Base-by-base conservation (phyloP, 2,888 invertebrate species). In the Sminthurinus aureus region DNA sequence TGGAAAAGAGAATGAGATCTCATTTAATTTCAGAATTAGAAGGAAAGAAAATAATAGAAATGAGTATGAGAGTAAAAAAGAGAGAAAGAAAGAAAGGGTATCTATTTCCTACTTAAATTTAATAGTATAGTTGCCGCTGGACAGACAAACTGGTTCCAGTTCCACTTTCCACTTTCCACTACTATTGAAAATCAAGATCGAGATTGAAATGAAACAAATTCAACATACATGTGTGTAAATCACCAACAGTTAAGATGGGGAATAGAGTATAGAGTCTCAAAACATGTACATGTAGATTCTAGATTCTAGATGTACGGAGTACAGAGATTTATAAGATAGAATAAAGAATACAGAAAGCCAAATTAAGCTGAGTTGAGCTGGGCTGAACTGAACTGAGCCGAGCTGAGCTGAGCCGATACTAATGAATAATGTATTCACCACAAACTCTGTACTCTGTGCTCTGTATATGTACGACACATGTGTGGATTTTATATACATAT, bases 351-450 rank as follows among this genome's bases (percentile, higher is more conserved):
- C 38, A 6, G 38, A 38, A 38, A 38, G 38, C 38, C 38, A 38
- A 38, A 38, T 38, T 38, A 38, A 38, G 38, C 38, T 38, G 38
- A 38, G 24, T 69, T 11, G 69, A 69, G 69, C 69, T n/a, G 11
- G n/a, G 66, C 66, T 38, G 38, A 38, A 38, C 38, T 38, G 38
- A 38, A 38, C 38, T 38, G 38, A 69, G 24, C 69, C 24, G 69
- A 69, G 67, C 38, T 38, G 38, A 38, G 6, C 38, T 38, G 38
- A 69, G 24, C 69, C 24, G 69, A 69, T 69, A 69, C 69, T 69
- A 24, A 69, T 69, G 69, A 69, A 69, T 69, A 69, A 69, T 69
- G 69, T 69, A 69, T 69, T 69, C 69, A 69, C 69, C 38, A 38
- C 38, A 38, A 38, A 38, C 38, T 38, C 38, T 38, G 38, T 38